Evolutionary conservation across 2,113 vertebrate genomes (phyloP), one percentile per base, ranked within the genome.

Genomic region (Zosterops pallidus): DNA sequence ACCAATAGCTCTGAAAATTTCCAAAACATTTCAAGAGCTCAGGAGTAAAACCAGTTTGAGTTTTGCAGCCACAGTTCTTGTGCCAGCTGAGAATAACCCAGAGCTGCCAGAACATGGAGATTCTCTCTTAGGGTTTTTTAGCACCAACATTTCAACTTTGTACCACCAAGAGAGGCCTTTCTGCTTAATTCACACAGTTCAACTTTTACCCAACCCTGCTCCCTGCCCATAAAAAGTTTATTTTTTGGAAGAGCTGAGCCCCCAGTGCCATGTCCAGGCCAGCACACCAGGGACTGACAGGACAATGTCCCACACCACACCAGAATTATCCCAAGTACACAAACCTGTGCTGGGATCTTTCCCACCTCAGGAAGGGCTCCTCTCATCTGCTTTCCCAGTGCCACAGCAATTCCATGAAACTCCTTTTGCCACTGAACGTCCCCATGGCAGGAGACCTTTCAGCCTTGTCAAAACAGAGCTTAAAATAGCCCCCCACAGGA

Each of bases 391-490:
- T 49, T 39, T 14, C 19, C 69, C 89, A 64, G 49, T 6, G 41
- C 62, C 77, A 76, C 31, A 56, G 69, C 47, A 46, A 77, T 37
- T 67, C 59, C 65, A 25, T 0, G 7, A 39, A 86, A 57, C 1
- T 18, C 50, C 35, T 85, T 85, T 70, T 37, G 18, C 83, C 89
- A 70, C 64, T 3, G 1, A 62, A 68, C 56, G 70, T 62, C 83
- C 44, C 59, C 39, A 39, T 39, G 39, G 39, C 39, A 39, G 39
- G 39, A 72, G 39, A 72, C 78, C 92, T 52, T 83, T 25, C 50
- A 28, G 39, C 29, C 7, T 39, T 94, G 94, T 92, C 93, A 94
- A 95, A 96, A 89, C 88, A 96, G 57, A 86, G 86, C 85, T 64
- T 26, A 83, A 94, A 96, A 94, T 72, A 97, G 29, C 72, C 81